phyloP scores from a whole-genome alignment of 2,888 invertebrate species.

The Linnaemya tessellans region DNA sequence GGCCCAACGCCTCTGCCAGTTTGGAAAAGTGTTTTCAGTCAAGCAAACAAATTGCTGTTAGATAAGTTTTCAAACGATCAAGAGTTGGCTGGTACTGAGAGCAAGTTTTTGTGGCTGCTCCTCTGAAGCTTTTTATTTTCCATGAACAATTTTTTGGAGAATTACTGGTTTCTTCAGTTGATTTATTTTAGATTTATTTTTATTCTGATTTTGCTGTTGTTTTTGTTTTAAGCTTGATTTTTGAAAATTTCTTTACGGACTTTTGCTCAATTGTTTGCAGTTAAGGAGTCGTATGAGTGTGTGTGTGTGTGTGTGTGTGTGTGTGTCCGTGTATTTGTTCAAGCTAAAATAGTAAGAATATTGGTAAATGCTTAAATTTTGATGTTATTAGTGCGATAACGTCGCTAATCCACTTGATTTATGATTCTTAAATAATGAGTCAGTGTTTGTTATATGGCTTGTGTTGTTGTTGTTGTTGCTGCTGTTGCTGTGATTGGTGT shows the following conservation, averaged over 20 bases:
- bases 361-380: slow-evolving; percentile 74
- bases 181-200: slow-evolving; percentile 35
- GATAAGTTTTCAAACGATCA: slow-evolving; percentile 23
- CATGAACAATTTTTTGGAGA: slow-evolving; percentile 10
- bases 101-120: not conserved
- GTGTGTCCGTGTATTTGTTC: slow-evolving; percentile 56
- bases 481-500: slow-evolving; percentile 52
- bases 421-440: slow-evolving; percentile 75
- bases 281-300: not conserved
- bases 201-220: slow-evolving; percentile 11
- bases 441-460: slow-evolving; percentile 65
- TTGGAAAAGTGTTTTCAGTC: slow-evolving; percentile 7
- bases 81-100: not conserved
- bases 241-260: slow-evolving; percentile 56
- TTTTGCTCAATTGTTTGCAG: slow-evolving; percentile 22
- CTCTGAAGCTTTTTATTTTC: slow-evolving; percentile 1
- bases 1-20: slow-evolving; percentile 52
- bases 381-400: slow-evolving; percentile 82
- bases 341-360: slow-evolving; percentile 54
- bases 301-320: not conserved
- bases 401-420: slow-evolving; percentile 81
- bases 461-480: slow-evolving; percentile 40
- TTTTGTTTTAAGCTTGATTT: slow-evolving; percentile 47
- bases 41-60: slow-evolving; percentile 13
- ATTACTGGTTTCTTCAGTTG: slow-evolving; percentile 54